phyloP scores from a whole-genome alignment of 1,140 invertebrate species.

The Drosophila bipectinata region DNA sequence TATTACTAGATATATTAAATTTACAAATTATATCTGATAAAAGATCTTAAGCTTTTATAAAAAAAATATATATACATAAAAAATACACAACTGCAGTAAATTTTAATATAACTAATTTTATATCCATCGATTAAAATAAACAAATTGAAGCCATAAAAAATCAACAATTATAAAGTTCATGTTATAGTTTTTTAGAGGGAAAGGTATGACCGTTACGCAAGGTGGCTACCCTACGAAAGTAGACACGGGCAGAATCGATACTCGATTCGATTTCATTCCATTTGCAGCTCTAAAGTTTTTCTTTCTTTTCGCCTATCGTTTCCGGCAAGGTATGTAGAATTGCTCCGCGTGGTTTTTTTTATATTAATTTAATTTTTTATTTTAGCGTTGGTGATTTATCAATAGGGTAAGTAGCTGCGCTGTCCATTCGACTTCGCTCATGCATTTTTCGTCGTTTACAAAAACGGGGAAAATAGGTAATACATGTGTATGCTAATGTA shows the following conservation, averaged over 20 bases:
- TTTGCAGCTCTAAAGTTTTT: conserved; percentile 4
- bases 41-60: too few relatives aligned
- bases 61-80: too few relatives aligned
- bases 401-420: neutral
- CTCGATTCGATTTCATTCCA: neutral
- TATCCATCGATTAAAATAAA: too few relatives aligned
- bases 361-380: neutral
- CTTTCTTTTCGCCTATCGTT: conserved; percentile 35
- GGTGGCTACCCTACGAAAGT: neutral
- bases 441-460: neutral
- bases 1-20: too few relatives aligned
- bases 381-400: neutral
- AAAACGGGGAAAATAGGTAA: neutral
- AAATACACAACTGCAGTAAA: too few relatives aligned
- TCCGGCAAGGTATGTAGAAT: conserved; percentile 33
- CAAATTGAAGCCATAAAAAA: too few relatives aligned
- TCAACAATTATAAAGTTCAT: too few relatives aligned
- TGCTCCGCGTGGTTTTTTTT: conserved; percentile 25
- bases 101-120: too few relatives aligned
- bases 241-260: neutral
- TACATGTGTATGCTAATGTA: conserved; percentile 4
- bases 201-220: neutral
- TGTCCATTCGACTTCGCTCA: neutral
- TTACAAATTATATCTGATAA: too few relatives aligned
- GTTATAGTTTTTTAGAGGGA: neutral